These are phyloP conservation scores for Trematocara stigmaticum DNA, from an alignment of 2,113 vertebrate species.

Conservation along the genomic window DNA sequence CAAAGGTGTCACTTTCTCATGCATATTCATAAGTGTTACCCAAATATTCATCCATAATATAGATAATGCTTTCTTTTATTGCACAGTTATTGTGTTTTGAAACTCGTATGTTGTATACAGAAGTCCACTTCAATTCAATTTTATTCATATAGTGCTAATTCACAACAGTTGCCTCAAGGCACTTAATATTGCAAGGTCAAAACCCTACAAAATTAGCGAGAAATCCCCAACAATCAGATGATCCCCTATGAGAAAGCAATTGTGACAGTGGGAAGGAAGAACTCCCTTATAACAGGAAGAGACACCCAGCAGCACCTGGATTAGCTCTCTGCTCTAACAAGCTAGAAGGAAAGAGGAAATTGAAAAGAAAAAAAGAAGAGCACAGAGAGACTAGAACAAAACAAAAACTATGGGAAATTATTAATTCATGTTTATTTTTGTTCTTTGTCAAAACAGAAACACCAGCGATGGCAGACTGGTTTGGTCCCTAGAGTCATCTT, in stretches of 20 bases:
- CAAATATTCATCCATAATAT: slow-evolving; percentile 4
- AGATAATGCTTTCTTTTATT: neutral
- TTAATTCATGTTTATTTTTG: neutral
- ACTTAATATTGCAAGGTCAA: neutral
- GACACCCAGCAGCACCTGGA: neutral
- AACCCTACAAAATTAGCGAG: neutral
- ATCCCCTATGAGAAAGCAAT: neutral
- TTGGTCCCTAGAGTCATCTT: neutral
- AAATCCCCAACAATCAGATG: neutral
- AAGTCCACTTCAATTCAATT: neutral
- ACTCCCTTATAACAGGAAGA: neutral
- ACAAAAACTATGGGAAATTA: neutral
- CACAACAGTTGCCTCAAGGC: neutral
- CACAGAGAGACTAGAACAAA: neutral
- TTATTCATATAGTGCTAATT: neutral
- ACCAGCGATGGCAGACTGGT: neutral
- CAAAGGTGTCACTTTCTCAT: slow-evolving; percentile 65
- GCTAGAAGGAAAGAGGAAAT: neutral
- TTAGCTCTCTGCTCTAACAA: neutral
- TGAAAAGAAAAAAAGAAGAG: neutral
- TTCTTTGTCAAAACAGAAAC: neutral
- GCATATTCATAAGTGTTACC: slow-evolving; percentile 42
- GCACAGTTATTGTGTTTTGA: neutral
- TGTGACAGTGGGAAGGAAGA: neutral
- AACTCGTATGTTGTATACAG: neutral